Evolutionary conservation across 1,140 invertebrate species (phyloP).

Genomic region (Tetramorium parvispinum): DNA sequence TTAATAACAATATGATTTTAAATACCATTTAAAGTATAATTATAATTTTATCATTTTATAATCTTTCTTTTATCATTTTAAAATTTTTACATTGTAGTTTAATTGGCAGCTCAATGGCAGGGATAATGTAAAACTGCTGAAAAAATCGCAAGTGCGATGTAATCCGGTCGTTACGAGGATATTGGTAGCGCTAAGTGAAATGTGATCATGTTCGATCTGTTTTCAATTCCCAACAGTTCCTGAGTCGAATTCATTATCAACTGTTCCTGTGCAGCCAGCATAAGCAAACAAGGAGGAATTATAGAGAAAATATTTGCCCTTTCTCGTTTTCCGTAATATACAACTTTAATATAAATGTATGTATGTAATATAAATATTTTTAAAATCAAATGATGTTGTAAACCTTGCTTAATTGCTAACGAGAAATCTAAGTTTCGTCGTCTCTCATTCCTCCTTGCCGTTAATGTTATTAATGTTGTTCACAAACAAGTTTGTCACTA

Average conservation of each 20-base stretch:
- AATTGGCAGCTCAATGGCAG: not conserved
- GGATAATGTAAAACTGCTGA: not conserved
- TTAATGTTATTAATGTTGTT: not conserved
- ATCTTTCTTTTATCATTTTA: too few species aligned
- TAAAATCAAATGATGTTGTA: not conserved
- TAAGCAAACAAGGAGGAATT: slow-evolving; percentile 7
- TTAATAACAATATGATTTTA: slow-evolving; percentile 4
- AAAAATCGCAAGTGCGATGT: slow-evolving; percentile 21
- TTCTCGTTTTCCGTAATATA: not conserved
- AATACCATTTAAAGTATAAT: not conserved
- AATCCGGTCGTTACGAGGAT: slow-evolving; percentile 45
- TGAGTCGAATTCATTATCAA: slow-evolving; percentile 45
- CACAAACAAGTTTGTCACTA: not conserved
- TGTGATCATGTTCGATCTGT: slow-evolving; percentile 57
- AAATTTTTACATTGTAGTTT: not conserved
- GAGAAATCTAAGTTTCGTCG: not conserved
- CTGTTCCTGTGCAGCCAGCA: not conserved
- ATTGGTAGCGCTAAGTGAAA: slow-evolving; percentile 52
- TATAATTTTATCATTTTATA: not conserved
- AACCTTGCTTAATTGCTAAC: not conserved
- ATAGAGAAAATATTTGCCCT: not conserved
- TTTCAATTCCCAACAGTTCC: slow-evolving; percentile 49
- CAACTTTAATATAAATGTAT: not conserved
- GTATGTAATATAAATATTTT: not conserved
- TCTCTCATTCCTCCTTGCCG: not conserved